Percentiles rank a stretch among this genome's conserved stretches.
These are phyloP conservation scores for Scrobipalpa costella DNA, from an alignment of 2,888 invertebrate genomes.

Conservation along the genomic window DNA sequence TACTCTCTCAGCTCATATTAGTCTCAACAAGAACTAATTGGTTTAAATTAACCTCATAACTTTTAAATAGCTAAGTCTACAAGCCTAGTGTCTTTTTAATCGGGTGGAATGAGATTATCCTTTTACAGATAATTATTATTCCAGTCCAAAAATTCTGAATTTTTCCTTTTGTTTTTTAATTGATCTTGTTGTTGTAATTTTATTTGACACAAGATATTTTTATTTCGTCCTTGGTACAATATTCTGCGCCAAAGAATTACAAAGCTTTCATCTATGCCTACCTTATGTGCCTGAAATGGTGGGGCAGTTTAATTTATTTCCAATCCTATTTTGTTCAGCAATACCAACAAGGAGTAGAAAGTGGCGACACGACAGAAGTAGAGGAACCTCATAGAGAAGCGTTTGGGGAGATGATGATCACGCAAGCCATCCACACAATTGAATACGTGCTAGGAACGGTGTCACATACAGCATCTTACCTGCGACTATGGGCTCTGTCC, in stretches of 20 bases:
- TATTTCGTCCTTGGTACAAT: too few species aligned
- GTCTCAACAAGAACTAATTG: constrained; percentile 15
- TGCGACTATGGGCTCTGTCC: constrained; percentile 94
- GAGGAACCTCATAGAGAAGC: constrained; percentile 67
- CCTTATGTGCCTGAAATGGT: too few species aligned
- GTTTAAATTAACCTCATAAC: not conserved
- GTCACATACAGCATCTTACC: constrained; percentile 94
- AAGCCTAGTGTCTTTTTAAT: not conserved
- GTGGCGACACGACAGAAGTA: constrained; percentile 51
- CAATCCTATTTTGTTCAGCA: constrained; percentile 41
- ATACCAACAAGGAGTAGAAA: constrained; percentile 65
- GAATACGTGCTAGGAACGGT: constrained; percentile 95
- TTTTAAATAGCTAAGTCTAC: constrained; percentile 1
- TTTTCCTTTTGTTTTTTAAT: too few species aligned
- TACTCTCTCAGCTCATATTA: not conserved
- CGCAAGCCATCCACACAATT: constrained; percentile 94
- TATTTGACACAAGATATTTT: too few species aligned
- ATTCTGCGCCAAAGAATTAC: too few species aligned
- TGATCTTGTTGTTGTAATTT: too few species aligned
- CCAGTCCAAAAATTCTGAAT: too few species aligned
- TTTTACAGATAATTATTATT: too few species aligned
- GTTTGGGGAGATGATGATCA: constrained; percentile 89
- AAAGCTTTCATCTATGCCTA: too few species aligned
- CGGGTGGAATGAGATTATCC: not conserved
- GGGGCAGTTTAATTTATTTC: too few species aligned